These are phyloP conservation scores for Eufriesea mexicana DNA, from an alignment of 1,140 invertebrate species.

Conservation along the genomic window DNA sequence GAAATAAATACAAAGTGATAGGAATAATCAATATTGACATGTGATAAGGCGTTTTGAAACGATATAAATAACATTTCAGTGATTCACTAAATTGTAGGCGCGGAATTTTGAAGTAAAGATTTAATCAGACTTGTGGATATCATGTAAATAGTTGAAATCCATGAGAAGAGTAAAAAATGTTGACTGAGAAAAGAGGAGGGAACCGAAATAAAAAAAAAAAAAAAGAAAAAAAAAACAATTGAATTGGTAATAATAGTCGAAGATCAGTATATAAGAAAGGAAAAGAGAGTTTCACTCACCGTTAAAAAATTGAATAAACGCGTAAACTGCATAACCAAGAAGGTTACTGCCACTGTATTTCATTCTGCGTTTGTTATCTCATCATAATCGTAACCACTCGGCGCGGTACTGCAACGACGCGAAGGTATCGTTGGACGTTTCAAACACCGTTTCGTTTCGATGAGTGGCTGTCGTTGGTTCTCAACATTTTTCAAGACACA, in stretches of 20 bases:
- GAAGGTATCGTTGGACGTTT: conserved; percentile 17
- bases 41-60: too few species aligned
- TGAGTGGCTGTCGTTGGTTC: not conserved
- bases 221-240: not conserved
- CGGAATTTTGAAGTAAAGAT: not conserved
- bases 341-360: conserved; percentile 79
- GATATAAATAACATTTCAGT: not conserved
- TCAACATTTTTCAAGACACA: conserved; percentile 57
- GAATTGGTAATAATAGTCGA: not conserved
- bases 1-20: not conserved
- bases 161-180: not conserved
- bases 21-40: not conserved
- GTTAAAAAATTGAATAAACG: conserved; percentile 77
- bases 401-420: conserved; percentile 31
- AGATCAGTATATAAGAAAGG: too few species aligned
- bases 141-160: not conserved
- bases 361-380: conserved; percentile 82
- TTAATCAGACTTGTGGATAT: too few species aligned
- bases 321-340: conserved; percentile 80
- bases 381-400: conserved; percentile 69
- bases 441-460: conserved; percentile 23
- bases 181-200: not conserved
- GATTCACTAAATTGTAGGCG: not conserved
- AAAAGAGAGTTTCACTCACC: conserved; percentile 64
- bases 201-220: not conserved